Evolutionary conservation across 1,140 invertebrate species (phyloP).

Genomic region (Drosophila pseudoobscura): DNA sequence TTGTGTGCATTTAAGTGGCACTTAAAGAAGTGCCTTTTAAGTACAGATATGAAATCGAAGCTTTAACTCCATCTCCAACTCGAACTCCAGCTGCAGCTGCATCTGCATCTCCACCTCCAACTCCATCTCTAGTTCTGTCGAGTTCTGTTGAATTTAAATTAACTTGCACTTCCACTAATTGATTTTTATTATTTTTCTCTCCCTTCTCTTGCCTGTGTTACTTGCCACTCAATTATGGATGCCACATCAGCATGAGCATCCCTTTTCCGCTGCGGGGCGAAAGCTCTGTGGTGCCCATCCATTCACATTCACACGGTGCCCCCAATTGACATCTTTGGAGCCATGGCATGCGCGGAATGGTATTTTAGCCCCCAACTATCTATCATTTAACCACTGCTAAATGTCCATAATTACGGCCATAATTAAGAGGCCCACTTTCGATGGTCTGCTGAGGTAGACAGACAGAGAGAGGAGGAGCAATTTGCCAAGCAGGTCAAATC

Average conservation of each 20-base stretch:
- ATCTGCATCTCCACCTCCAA: not conserved
- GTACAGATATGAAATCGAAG: constrained; percentile 30
- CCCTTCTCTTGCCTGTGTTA: not conserved
- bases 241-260: not conserved
- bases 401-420: constrained; percentile 40
- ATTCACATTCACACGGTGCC: constrained; percentile 1
- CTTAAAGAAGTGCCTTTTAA: constrained; percentile 45
- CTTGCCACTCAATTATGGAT: constrained; percentile 32
- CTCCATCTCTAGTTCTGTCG: too few relatives aligned
- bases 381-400: constrained; percentile 28
- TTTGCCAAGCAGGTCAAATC: constrained; percentile 31
- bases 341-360: constrained; percentile 26
- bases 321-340: constrained; percentile 38
- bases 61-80: too few relatives aligned
- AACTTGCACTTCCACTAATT: constrained; percentile 46
- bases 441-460: not conserved
- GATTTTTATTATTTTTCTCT: constrained; percentile 33
- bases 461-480: constrained; percentile 15
- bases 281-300: constrained; percentile 12
- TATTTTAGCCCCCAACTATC: constrained; percentile 35
- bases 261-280: constrained; percentile 4
- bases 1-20: constrained; percentile 52
- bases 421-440: constrained; percentile 42
- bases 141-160: constrained; percentile 5
- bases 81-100: constrained; percentile 14